Base-by-base conservation (phyloP, 2,113 vertebrate species). In the Motacilla tschutschensis region DNA sequence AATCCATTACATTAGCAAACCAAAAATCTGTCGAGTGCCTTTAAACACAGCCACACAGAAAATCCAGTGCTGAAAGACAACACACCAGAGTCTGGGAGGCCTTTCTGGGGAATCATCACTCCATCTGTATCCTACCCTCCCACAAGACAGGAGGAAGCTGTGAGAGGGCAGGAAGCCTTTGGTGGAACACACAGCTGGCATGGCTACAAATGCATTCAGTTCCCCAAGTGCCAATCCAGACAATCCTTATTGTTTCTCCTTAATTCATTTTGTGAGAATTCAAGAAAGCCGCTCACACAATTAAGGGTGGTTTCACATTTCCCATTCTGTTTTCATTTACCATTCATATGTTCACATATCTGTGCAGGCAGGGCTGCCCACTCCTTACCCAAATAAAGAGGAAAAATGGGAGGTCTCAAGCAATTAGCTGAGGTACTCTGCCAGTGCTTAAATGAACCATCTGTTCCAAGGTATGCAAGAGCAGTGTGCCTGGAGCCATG, bases 371-470 rank as follows among this genome's bases (percentile, higher is more conserved):
- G 77, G 53, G 50, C 84, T 93, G 72, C 86, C 90, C 79, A 95
- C 86, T 91, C 79, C 83, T 70, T 66, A 54, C 67, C 63, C 86
- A 90, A 81, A 88, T 67, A 71, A 84, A 93, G 82, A 35, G 64
- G 73, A 38, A 77, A 92, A 92, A 88, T 16, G 48, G 64, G 85
- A 91, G 75, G 93, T 77, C 83, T 91, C 33, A 83, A 93, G 89
- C 65, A 95, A 89, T 94, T 85, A 94, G 85, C 47, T 36, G 91
- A 80, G 89, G 62, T 87, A 31, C 41, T 44, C 25, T 93, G 93
- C 87, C 85, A 93, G 83, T 17, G 75, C 87, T 85, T 80, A 85
- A 92, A 89, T 46, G 83, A 88, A 87, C 91, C 93, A 95, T 95
- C 93, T 95, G 94, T 87, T 92, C 85, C 64, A 92, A 93, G 83